A percentile compares a stretch with the other conserved stretches of the same genome.
Conservation (phyloP, 1,140 invertebrate genomes). For the Zaprionus tsacasi region DNA sequence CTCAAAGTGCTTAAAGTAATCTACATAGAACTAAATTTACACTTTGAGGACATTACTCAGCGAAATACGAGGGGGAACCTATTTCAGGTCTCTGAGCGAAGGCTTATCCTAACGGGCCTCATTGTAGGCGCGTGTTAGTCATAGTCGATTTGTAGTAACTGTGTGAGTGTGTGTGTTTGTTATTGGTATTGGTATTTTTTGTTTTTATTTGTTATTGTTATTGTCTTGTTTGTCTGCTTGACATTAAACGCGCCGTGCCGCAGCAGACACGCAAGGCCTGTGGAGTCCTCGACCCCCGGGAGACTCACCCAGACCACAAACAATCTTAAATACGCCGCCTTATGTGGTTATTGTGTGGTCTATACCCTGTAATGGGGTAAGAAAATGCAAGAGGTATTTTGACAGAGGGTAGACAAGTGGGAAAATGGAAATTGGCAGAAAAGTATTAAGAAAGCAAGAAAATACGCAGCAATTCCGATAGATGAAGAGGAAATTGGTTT, state of each 20-base stretch:
- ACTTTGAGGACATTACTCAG: constrained; percentile 5
- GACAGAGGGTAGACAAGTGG: not conserved
- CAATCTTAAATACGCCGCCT: constrained; percentile 13
- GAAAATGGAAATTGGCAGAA: not conserved
- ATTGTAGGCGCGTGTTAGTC: constrained; percentile 73
- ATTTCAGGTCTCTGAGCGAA: not conserved
- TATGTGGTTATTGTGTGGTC: constrained; percentile 5
- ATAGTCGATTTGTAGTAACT: constrained; percentile 63
- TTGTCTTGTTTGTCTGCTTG: constrained; percentile 53
- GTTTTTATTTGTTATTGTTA: constrained; percentile 37
- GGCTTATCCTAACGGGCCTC: constrained; percentile 5
- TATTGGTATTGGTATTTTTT: constrained; percentile 55
- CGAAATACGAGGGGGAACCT: not conserved
- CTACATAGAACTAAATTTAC: constrained; percentile 9
- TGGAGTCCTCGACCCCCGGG: constrained; percentile 20
- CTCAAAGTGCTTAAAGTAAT: not conserved
- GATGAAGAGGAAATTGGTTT: no score
- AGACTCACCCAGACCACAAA: not conserved
- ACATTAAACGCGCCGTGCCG: constrained; percentile 46
- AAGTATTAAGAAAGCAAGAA: not conserved
- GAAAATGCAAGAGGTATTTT: not conserved
- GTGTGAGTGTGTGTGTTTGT: constrained; percentile 28
- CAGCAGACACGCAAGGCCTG: constrained; percentile 21
- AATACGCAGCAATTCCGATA: not conserved
- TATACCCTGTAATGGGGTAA: constrained; percentile 15